Evolutionary conservation across 2,797 vertebrate species (phyloP), one percentile per base, ranked within the genome.

Genomic region (Labroides dimidiatus): DNA sequence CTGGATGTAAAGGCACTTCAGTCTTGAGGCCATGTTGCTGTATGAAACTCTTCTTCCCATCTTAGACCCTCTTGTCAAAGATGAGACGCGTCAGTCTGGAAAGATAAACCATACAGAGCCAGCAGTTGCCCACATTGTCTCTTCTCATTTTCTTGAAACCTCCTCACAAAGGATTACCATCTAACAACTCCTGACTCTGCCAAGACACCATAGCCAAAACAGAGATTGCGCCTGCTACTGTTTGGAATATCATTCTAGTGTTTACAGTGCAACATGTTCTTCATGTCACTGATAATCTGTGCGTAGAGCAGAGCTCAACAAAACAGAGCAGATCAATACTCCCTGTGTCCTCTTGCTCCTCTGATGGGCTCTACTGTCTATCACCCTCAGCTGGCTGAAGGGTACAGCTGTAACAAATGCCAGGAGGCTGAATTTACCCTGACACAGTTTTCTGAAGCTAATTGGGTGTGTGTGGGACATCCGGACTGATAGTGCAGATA

Each of bases 361-460:
- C 44, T 47, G 57, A 58, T 76, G 61, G 67, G 45, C 64, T 75
- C 49, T 45, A 33, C 75, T 82, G 67, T 81, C 65, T 41, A 62
- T 81, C 87, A 82, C 47, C 49, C 45, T 67, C 61, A 80, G 72
- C 55, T 76, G 60, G 54, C 69, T 79, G 72, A 85, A 78, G 82
- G 84, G 36, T 69, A 81, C 61, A 65, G 69, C 68, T 78, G 50
- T 52, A 82, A 78, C 52, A 62, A 44, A 82, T 72, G 72, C 60
- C 81, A 66, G n/a, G 36, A 70, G 41, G 72, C 44, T 57, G 57
- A 68, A 79, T 84, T 76, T 78, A 81, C 70, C 64, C 66, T 71
- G 79, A 78, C 73, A 74, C 49, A 39, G 36, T 64, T 81, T 77
- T 70, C 56, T 75, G 51, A 68, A 37, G 61, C 71, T 78, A 78